These are phyloP conservation scores for Diaprepes abbreviatus DNA, from an alignment of 2,888 invertebrate genomes.

Conservation along the genomic window DNA sequence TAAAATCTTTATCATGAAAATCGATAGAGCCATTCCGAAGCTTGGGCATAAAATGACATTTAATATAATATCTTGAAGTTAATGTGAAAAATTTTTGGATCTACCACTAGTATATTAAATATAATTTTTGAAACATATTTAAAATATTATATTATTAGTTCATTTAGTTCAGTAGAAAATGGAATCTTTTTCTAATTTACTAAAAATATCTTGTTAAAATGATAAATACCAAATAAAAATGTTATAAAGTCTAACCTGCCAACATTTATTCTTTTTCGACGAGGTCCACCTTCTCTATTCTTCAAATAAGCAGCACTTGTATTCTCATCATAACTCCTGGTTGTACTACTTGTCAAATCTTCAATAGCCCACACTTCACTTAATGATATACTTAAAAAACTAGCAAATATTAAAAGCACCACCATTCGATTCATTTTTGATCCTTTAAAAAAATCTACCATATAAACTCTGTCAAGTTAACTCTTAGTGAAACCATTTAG, in stretches of 20 bases:
- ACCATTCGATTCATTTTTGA: constrained; percentile 23
- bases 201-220: too few species aligned
- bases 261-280: constrained; percentile 51
- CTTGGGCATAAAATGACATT: too few species aligned
- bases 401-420: constrained; percentile 25
- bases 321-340: not conserved
- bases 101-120: too few species aligned
- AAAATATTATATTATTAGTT: too few species aligned
- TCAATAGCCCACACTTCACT: constrained; percentile 30
- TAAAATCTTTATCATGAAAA: too few species aligned
- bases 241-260: constrained; percentile 26
- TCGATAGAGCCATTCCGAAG: too few species aligned
- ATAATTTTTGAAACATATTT: too few species aligned
- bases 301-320: constrained; percentile 67
- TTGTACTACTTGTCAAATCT: not conserved
- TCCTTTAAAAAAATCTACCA: not conserved
- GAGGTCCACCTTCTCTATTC: constrained; percentile 70
- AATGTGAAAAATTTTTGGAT: too few species aligned
- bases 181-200: too few species aligned
- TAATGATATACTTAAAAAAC: constrained; percentile 3
- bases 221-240: too few species aligned
- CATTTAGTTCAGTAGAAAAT: too few species aligned
- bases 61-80: too few species aligned
- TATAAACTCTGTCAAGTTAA: not conserved
- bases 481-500: not conserved